These are phyloP conservation scores for Drosophila demipolita DNA, from an alignment of 2,888 invertebrate genomes.

Conservation along the genomic window DNA sequence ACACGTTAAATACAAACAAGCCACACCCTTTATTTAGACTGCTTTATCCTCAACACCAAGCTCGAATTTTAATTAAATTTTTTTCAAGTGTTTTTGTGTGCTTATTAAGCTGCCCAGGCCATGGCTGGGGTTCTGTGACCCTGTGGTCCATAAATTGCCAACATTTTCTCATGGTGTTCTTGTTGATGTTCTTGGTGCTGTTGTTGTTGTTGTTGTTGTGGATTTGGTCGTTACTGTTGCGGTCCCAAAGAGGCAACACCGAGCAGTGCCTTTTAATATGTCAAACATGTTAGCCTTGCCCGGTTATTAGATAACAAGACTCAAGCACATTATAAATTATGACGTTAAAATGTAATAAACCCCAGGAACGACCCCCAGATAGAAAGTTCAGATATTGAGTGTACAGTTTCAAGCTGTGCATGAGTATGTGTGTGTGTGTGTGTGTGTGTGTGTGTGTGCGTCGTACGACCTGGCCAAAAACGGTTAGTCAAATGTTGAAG, in stretches of 20 bases:
- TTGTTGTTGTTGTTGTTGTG: constrained; percentile 25
- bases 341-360: constrained; percentile 71
- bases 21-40: constrained; percentile 32
- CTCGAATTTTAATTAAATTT: constrained; percentile 76
- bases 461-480: constrained; percentile 32
- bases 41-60: constrained; percentile 50
- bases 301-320: constrained; percentile 47
- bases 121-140: constrained; percentile 45
- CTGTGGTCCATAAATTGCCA: constrained; percentile 54
- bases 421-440: neutral
- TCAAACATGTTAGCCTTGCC: constrained; percentile 60
- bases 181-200: constrained; percentile 15
- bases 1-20: constrained; percentile 38
- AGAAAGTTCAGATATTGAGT: constrained; percentile 64
- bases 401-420: neutral
- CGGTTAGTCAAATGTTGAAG: constrained; percentile 44
- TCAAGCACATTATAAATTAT: constrained; percentile 68
- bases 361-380: constrained; percentile 21
- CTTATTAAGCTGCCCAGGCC: constrained; percentile 51
- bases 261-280: constrained; percentile 51
- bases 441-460: neutral
- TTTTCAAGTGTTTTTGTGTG: constrained; percentile 64
- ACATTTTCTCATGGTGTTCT: constrained; percentile 42
- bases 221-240: constrained; percentile 32
- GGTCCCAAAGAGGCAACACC: constrained; percentile 24